Percentiles rank a stretch among this genome's conserved stretches.
phyloP scores from a whole-genome alignment of 2,797 vertebrate genomes.

The Steatocranus sp. region DNA sequence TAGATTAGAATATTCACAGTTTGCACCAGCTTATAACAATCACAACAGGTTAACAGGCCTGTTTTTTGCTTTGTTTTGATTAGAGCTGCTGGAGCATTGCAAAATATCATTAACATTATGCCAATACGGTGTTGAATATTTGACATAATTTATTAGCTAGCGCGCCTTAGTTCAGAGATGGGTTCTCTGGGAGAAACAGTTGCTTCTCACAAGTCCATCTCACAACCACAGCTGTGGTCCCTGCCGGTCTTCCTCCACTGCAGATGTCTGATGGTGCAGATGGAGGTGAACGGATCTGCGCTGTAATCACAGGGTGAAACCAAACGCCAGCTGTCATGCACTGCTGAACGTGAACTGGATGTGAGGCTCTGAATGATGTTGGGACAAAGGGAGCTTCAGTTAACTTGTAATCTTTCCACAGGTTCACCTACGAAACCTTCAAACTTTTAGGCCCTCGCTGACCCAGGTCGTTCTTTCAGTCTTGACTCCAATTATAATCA shows the following conservation, averaged over 20 bases:
- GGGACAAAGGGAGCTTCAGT: neutral
- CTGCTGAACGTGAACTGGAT: neutral
- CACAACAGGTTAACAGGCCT: neutral
- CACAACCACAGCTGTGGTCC: neutral
- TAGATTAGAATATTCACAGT: neutral
- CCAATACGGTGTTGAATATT: rapidly evolving
- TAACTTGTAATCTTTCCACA: neutral
- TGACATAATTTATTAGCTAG: rapidly evolving
- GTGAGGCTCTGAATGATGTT: neutral
- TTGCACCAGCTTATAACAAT: neutral
- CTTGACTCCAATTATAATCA: rapidly evolving
- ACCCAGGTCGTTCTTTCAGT: neutral
- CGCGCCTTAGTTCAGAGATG: rapidly evolving
- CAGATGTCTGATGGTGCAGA: neutral
- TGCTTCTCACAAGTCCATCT: neutral
- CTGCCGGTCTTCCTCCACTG: neutral
- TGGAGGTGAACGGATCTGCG: neutral
- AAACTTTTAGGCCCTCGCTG: neutral
- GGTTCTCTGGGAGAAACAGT: neutral
- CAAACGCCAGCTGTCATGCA: neutral
- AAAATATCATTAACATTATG: neutral
- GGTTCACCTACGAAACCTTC: neutral
- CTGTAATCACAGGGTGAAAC: neutral
- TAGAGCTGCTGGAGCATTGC: neutral
- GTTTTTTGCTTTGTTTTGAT: neutral